Evolutionary conservation across 2,113 vertebrate species (phyloP), one percentile per base, ranked within the genome.

Genomic region (Tyto alba): DNA sequence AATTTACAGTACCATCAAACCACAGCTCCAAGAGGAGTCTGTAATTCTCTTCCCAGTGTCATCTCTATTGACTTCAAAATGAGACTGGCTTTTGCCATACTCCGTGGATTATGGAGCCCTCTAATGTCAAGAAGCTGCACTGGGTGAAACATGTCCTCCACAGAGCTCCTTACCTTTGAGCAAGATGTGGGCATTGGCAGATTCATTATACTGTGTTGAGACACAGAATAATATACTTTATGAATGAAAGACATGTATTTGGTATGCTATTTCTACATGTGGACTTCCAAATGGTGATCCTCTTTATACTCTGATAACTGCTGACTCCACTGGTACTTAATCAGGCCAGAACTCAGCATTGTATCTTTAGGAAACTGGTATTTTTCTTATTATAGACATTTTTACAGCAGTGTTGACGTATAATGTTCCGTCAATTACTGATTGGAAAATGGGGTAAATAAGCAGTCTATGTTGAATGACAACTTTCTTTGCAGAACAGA

Each of bases 41-140:
- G 4, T 60, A 68, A 62, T 86, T 86, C 82, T 66, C 75, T 75
- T 76, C 63, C n/a, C 50, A 67, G 43, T 52, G 55, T 60, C 90
- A 47, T 84, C 38, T 62, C 82, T 17, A 3, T 16, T 96, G 92
- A 84, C 90, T 88, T 95, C 90, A 93, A 78, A 88, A 84, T 48
- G 52, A 90, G 69, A 60, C 60, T 88, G 2, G 2, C 19, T 94
- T 86, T 48, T 82, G 62, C 62, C 81, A 62, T 73, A 92, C 95
- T 96, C 57, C 1, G 66, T 87, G 96, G 94, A 95, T 95, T 97
- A 91, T 92, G 95, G 94, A 95, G 96, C 96, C 95, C 96, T 96
- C 96, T 97, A 96, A 93, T 97, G 96, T 92, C 84, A 89, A 76
- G 90, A 97, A 95, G 29, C 59, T 96, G 96, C 80, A 91, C 11